Evolutionary conservation across 1,140 invertebrate genomes (phyloP).

Genomic region (Gryon sp.): DNA sequence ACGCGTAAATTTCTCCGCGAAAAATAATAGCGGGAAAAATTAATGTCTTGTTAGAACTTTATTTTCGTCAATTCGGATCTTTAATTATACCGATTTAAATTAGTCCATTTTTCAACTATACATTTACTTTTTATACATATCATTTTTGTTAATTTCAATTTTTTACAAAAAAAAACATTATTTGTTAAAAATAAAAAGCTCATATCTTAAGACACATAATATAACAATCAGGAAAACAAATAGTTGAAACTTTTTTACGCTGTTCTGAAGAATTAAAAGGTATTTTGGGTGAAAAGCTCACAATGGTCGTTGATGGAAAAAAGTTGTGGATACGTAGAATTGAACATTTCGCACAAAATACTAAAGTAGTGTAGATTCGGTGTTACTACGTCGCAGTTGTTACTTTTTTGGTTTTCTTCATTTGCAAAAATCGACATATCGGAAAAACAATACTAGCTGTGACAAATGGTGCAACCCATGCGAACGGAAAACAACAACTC

Average conservation of each 20-base stretch:
- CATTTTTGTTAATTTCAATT: too few species aligned
- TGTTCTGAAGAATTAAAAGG: slow-evolving; percentile 30
- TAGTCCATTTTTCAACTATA: not conserved
- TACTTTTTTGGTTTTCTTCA: slow-evolving; percentile 29
- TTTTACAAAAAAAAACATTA: too few species aligned
- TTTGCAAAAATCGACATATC: slow-evolving; percentile 54
- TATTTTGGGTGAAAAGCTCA: slow-evolving; percentile 18
- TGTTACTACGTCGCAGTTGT: slow-evolving; percentile 20
- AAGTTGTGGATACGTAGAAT: slow-evolving; percentile 39
- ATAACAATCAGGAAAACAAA: not conserved
- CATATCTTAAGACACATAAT: not conserved
- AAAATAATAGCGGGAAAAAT: slow-evolving; percentile 29
- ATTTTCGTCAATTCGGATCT: slow-evolving; percentile 16
- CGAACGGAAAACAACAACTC: slow-evolving; percentile 84
- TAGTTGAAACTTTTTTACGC: not conserved
- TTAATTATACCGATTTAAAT: not conserved
- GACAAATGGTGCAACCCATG: slow-evolving; percentile 77
- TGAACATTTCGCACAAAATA: slow-evolving; percentile 38
- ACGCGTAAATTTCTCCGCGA: slow-evolving; percentile 35
- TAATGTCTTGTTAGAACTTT: slow-evolving; percentile 19
- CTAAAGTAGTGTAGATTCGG: slow-evolving; percentile 53
- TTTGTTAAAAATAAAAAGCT: too few species aligned
- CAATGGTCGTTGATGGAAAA: slow-evolving; percentile 37
- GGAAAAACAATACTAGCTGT: slow-evolving; percentile 56
- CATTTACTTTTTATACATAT: too few species aligned